Base-by-base conservation (phyloP, 2,888 invertebrate species). In the Melanophora roralis region DNA sequence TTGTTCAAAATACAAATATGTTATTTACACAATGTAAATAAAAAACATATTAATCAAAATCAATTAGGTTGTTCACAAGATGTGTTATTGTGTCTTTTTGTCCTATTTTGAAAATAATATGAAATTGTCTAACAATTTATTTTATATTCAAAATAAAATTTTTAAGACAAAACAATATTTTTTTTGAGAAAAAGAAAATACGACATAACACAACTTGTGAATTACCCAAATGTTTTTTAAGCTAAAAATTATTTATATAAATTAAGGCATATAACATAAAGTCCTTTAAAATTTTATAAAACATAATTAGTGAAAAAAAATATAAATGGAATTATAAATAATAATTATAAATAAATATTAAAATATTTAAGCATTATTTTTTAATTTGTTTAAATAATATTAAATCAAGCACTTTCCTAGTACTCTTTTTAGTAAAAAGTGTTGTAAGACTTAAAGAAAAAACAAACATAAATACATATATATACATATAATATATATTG, bases 371-470 rank as follows among this genome's bases (percentile, higher is more conserved):
- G 34, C 67, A 62, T 65, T 57, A 62, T 23, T 64, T 16, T 23
- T 69, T 32, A 57, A 21, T 27, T 55, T 38, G 16, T 19, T 64
- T 59, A 43, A n/a, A 32, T 32, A 34, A 9, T 21, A 57, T 51
- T 49, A 27, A 27, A 71, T 53, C 21, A 5, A 27, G n/a, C 27
- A 27, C 6, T 11, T 62, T 40, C 76, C 55, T 67, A 67, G 67
- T 76, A 80, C 62, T 80, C 76, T 76, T 64, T 73, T 68, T 73
- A 73, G 68, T 59, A 34, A 68, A 79, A 76, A 68, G 68, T 67
- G 71, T 79, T 79, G 75, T 76, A 80, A 75, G 60, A 76, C 80
- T 80, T 76, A 53, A 72, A 51, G 27, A 38, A 60, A 40, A 51
- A 21, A 40, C 51, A 69, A 51, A 71, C 11, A 43, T 11, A n/a